Percentiles rank a stretch among this genome's conserved stretches.
Conservation (phyloP, 2,797 vertebrate genomes). For the Muscicapa striata region DNA sequence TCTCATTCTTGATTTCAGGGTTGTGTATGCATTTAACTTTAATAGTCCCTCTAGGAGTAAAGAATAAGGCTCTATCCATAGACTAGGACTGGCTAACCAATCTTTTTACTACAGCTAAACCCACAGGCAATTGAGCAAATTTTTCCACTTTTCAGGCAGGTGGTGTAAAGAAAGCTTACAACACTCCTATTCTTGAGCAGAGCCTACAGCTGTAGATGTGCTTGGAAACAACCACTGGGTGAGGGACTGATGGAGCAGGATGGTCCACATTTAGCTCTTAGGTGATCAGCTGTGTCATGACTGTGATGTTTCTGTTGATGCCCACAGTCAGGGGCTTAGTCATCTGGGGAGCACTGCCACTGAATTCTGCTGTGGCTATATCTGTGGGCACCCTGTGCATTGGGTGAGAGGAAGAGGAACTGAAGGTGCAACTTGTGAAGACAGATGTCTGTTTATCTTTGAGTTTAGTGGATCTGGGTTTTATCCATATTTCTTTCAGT, state of each 20-base stretch:
- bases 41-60: not conserved
- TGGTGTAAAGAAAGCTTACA: not conserved
- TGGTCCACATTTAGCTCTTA: not conserved
- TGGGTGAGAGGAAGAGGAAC: not conserved
- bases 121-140: not conserved
- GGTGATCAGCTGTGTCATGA: not conserved
- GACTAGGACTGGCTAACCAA: not conserved
- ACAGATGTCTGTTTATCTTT: not conserved
- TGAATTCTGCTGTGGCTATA: not conserved
- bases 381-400: no score
- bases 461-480: not conserved
- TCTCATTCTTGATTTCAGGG: not conserved
- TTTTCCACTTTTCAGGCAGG: not conserved
- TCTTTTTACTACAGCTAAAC: not conserved
- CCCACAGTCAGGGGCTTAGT: not conserved
- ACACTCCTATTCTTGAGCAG: not conserved
- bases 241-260: not conserved
- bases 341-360: fast-evolving
- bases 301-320: not conserved
- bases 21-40: not conserved
- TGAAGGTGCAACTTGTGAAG: not conserved
- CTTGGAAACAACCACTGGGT: not conserved
- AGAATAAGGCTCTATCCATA: not conserved
- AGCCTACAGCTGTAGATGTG: fast-evolving
- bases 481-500: not conserved